Base-by-base conservation (phyloP, 2,797 vertebrate species). In the Notoglanidium macrostoma region DNA sequence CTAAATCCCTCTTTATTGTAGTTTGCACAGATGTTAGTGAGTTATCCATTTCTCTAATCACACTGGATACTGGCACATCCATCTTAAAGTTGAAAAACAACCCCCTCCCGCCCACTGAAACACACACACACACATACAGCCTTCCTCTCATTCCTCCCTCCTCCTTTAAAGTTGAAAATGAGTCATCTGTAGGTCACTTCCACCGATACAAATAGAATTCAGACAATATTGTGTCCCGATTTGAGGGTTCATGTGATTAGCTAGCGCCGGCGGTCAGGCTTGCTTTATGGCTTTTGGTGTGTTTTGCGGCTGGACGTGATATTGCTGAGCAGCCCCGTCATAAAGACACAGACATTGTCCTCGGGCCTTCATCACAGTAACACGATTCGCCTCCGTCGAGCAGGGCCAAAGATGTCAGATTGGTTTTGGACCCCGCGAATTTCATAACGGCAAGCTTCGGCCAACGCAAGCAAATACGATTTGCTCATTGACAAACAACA, bases 1-100 rank as follows among this genome's bases (percentile, higher is more conserved):
- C 97, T 97, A 97, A 98, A 98, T 98, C 96, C 97, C 97, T 97
- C 97, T 97, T 98, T 98, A 98, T 97, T 98, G 97, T 97, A 97
- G 96, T 97, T 97, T 96, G 96, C 97, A 98, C 98, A 97, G 97
- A 98, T 97, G 97, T 98, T 97, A 97, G 97, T 96, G 96, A 98
- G 97, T 98, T 98, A 98, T 97, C 97, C 97, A 96, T 97, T 97
- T 96, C 96, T 96, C 95, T 97, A 97, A 97, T 98, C 97, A 96
- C 96, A 96, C 96, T 95, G 95, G 96, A 97, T 97, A 97, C 96
- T 95, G 95, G 94, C 94, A 95, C 96, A 97, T 98, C 96, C 96
- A 96, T 98, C 96, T 97, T 88, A 92, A 93, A 94, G 94, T 95
- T 95, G 94, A 95, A 93, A 95, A 95, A 95, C 86, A 90, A 90